Conservation (phyloP, 2,797 vertebrate species). For the Nyctibius grandis region DNA sequence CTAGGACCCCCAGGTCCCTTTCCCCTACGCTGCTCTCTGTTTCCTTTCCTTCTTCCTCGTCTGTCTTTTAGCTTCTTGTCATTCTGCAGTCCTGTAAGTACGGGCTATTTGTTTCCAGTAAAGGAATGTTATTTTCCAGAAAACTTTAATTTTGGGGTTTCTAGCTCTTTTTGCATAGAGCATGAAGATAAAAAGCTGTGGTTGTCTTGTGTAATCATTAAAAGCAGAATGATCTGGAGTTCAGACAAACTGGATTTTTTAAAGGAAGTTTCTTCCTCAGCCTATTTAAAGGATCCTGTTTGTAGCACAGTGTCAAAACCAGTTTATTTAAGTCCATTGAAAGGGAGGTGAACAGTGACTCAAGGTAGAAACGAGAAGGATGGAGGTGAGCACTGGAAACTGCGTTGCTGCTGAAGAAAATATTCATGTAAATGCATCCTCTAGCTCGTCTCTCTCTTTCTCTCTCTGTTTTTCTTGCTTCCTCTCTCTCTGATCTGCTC, state of each 20-base stretch:
- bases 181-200: neutral
- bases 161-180: neutral
- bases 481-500: neutral
- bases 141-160: neutral
- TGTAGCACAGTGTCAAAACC: neutral
- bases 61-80: neutral
- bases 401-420: neutral
- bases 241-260: neutral
- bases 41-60: neutral
- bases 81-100: neutral
- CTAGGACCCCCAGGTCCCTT: too few relatives aligned
- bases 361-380: neutral
- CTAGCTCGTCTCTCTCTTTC: neutral
- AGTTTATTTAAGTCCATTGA: accelerated
- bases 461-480: neutral
- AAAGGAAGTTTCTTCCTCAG: neutral
- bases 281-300: neutral
- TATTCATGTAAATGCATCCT: neutral
- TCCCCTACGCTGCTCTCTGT: too few relatives aligned
- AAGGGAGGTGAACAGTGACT: neutral
- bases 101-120: neutral
- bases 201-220: neutral
- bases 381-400: neutral
- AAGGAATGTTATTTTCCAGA: neutral
- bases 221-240: neutral